Evolutionary conservation across 2,797 vertebrate genomes (phyloP).

Genomic region (Centropyge bicolor): DNA sequence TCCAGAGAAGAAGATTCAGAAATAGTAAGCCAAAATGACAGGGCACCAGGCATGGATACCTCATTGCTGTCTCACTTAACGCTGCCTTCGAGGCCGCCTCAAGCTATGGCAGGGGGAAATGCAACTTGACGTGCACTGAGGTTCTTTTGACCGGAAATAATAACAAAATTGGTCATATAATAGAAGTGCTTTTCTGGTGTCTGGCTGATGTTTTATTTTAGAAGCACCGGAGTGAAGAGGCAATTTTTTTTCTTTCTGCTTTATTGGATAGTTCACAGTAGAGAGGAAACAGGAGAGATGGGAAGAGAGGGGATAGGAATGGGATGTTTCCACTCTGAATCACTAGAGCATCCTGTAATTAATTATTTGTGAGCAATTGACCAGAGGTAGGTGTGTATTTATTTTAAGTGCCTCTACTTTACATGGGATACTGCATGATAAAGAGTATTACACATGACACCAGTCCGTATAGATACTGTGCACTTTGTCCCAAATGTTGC

Average conservation of each 20-base stretch:
- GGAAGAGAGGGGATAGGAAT: background rate
- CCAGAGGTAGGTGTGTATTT: background rate
- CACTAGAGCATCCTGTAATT: background rate
- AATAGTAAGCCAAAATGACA: constrained; percentile 12
- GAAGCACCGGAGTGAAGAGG: constrained; percentile 8
- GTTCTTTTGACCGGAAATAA: constrained; percentile 41
- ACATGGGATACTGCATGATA: background rate
- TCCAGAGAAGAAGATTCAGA: background rate
- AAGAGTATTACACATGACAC: background rate
- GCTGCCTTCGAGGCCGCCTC: constrained; percentile 14
- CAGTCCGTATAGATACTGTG: background rate
- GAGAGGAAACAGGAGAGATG: background rate
- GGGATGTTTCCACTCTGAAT: background rate
- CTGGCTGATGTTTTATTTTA: constrained; percentile 33
- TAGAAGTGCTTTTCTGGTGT: constrained; percentile 18
- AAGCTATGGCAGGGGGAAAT: constrained; percentile 25
- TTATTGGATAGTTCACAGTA: constrained; percentile 22
- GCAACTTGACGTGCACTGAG: constrained; percentile 28
- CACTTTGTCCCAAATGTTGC: background rate
- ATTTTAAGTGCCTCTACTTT: background rate
- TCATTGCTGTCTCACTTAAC: constrained; percentile 15
- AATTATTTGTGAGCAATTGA: constrained; percentile 1
- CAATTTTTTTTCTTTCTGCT: background rate
- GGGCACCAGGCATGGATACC: constrained; percentile 9
- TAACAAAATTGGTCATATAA: constrained; percentile 31